These are phyloP conservation scores for Camponotus pennsylvanicus DNA, from an alignment of 1,140 invertebrate genomes.

Conservation along the genomic window DNA sequence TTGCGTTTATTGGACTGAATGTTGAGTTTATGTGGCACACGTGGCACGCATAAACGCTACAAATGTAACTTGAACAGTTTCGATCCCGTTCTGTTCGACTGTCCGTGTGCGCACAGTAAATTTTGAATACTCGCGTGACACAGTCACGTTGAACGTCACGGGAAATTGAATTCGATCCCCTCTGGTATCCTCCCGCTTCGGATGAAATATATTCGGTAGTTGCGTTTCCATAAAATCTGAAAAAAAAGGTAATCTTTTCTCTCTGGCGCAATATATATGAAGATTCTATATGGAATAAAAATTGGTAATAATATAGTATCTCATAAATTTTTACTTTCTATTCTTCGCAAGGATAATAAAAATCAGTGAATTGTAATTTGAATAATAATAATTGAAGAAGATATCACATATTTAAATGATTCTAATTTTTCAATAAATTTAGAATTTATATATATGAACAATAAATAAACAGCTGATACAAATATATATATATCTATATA, in stretches of 20 bases:
- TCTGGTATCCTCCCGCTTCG: neutral
- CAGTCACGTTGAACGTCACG: constrained; percentile 65
- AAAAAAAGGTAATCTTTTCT: neutral
- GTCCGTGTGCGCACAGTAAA: constrained; percentile 35
- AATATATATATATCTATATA: too few relatives aligned
- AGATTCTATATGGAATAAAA: neutral
- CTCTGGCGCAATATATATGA: neutral
- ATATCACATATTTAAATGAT: neutral
- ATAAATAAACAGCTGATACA: too few relatives aligned
- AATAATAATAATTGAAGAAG: neutral
- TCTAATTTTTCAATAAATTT: too few relatives aligned
- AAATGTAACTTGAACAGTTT: constrained; percentile 61
- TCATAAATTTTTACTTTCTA: neutral
- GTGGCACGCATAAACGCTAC: constrained; percentile 56
- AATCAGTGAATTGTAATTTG: neutral
- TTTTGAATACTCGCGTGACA: constrained; percentile 46
- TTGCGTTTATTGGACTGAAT: neutral
- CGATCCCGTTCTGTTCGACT: constrained; percentile 49
- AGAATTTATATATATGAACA: too few relatives aligned
- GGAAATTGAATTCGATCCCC: constrained; percentile 72
- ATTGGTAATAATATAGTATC: too few relatives aligned
- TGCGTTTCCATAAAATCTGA: too few relatives aligned
- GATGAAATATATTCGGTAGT: constrained; percentile 12
- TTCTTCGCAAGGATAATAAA: neutral
- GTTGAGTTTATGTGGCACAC: neutral